Percentiles rank a stretch among this genome's conserved stretches.
These are phyloP conservation scores for Raja brachyura DNA, from an alignment of 2,113 vertebrate species.

Conservation along the genomic window DNA sequence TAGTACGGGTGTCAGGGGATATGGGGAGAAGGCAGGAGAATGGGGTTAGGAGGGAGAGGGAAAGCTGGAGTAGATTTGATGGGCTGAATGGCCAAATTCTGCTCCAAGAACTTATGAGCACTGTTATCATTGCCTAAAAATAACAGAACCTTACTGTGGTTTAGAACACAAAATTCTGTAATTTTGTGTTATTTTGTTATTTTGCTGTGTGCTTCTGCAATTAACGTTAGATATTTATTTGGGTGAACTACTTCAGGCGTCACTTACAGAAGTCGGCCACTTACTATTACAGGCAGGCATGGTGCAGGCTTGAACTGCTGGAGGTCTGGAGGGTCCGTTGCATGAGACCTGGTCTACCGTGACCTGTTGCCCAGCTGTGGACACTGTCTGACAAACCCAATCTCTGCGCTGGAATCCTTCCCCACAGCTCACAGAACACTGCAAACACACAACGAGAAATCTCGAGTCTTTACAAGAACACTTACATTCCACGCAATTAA, in stretches of 20 bases:
- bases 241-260: not conserved
- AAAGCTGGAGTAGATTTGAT: too few relatives aligned
- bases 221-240: not conserved
- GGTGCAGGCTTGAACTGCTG: conserved; percentile 68
- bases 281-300: conserved; percentile 73
- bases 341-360: conserved; percentile 58
- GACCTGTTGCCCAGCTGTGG: conserved; percentile 59
- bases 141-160: not conserved
- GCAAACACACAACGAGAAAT: conserved; percentile 39
- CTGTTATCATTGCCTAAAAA: not conserved
- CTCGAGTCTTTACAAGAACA: not conserved
- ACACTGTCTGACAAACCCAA: conserved; percentile 63
- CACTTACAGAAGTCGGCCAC: conserved; percentile 44
- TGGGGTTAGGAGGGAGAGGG: too few relatives aligned
- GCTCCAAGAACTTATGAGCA: too few relatives aligned
- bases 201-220: not conserved
- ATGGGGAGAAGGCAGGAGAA: too few relatives aligned
- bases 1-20: too few relatives aligned
- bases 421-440: conserved; percentile 85
- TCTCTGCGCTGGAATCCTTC: conserved; percentile 71
- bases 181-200: not conserved
- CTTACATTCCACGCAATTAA: not conserved
- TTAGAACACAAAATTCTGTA: not conserved
- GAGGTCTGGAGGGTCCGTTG: conserved; percentile 51
- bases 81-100: too few relatives aligned